Conservation (phyloP, 2,797 vertebrate species). For the Vultur gryphus region DNA sequence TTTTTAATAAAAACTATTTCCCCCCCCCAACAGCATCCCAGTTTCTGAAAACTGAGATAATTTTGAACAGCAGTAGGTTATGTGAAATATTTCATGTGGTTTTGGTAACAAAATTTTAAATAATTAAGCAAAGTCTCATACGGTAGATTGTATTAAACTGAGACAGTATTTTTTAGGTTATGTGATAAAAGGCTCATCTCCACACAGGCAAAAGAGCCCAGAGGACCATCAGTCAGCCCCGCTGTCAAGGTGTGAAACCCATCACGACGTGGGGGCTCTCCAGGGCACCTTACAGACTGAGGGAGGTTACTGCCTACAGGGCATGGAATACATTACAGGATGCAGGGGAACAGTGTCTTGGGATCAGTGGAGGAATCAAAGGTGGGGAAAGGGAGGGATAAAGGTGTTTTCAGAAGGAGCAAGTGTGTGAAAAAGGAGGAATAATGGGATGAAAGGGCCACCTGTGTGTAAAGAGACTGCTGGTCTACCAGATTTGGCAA, state of each 20-base stretch:
- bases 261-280: not conserved
- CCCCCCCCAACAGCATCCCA: not conserved
- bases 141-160: not conserved
- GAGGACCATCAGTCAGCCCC: not conserved
- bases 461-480: not conserved
- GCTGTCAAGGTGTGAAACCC: rapidly evolving
- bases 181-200: not conserved
- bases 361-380: not conserved
- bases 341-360: not conserved
- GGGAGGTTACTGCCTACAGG: not conserved
- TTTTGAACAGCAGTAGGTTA: not conserved
- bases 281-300: not conserved
- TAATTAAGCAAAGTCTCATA: not conserved
- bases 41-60: not conserved
- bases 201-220: not conserved
- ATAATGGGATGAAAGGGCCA: not conserved
- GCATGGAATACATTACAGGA: not conserved
- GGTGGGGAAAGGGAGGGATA: not conserved
- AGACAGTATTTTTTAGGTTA: not conserved
- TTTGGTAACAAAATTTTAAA: not conserved
- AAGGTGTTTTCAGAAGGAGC: not conserved
- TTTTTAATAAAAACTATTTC: not conserved
- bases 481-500: not conserved
- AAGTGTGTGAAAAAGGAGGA: not conserved
- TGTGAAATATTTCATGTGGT: not conserved